phyloP scores from a whole-genome alignment of 2,113 vertebrate genomes.

The Tragelaphus imberbis region DNA sequence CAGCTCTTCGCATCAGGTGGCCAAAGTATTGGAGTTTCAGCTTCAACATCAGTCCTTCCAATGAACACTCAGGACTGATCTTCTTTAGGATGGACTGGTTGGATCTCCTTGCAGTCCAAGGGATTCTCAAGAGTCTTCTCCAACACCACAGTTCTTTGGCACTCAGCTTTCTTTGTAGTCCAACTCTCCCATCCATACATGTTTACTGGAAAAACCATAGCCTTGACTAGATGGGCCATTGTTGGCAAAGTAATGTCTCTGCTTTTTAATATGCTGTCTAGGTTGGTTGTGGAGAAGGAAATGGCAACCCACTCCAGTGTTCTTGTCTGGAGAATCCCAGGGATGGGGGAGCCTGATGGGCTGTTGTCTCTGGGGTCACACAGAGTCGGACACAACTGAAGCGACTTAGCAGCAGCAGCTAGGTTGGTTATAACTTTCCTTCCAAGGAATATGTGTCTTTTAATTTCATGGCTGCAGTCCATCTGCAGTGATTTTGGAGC shows the following conservation, averaged over 20 bases:
- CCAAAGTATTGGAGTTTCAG: not conserved
- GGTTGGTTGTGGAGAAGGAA: not conserved
- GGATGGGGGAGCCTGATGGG: too few species aligned
- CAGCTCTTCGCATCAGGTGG: not conserved
- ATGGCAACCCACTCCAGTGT: too few species aligned
- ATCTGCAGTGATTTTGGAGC: not conserved
- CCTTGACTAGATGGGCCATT: not conserved
- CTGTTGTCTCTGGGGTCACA: too few species aligned
- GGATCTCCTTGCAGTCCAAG: not conserved
- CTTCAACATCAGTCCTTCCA: not conserved
- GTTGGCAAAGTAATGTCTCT: not conserved
- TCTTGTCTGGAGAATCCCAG: too few species aligned
- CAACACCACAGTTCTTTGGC: not conserved
- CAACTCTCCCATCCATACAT: not conserved
- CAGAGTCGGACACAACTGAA: too few species aligned
- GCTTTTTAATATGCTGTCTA: not conserved
- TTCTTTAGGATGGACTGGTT: not conserved
- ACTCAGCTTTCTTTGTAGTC: not conserved
- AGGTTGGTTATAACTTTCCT: not conserved
- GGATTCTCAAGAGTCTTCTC: not conserved
- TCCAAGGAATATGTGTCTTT: not conserved
- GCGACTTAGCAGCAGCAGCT: not conserved
- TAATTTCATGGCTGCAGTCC: not conserved
- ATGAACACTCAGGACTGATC: not conserved
- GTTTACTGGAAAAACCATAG: not conserved